phyloP scores from a whole-genome alignment of 2,888 invertebrate species.

The Silvanus unidentatus region DNA sequence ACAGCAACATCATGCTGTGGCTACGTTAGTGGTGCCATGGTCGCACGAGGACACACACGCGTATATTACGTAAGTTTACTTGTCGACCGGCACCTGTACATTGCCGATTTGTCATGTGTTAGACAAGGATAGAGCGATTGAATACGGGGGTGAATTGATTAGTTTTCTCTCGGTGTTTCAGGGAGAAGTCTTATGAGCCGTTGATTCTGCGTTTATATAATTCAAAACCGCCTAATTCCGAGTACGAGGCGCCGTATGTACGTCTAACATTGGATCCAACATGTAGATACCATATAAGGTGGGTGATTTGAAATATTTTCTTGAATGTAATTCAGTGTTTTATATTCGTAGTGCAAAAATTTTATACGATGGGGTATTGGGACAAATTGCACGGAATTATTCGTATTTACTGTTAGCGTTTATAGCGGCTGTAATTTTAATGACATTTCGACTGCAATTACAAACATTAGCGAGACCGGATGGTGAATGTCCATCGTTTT shows the following conservation, averaged over 20 bases:
- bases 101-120: no score
- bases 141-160: no score
- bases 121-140: no score
- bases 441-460: slow-evolving; percentile 55
- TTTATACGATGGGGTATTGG: slow-evolving; percentile 55
- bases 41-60: slow-evolving; percentile 55
- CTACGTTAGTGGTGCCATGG: slow-evolving; percentile 62
- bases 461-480: slow-evolving; percentile 34
- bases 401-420: slow-evolving; percentile 60
- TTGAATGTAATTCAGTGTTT: not conserved
- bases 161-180: no score
- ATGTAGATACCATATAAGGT: slow-evolving; percentile 66
- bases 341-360: slow-evolving; percentile 49
- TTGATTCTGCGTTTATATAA: slow-evolving; percentile 42
- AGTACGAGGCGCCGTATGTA: slow-evolving; percentile 47
- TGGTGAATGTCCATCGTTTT: slow-evolving; percentile 50
- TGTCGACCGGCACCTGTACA: no score
- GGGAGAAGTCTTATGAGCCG: no score
- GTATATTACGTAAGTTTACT: slow-evolving; percentile 53
- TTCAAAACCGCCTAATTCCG: slow-evolving; percentile 45
- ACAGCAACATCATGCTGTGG: slow-evolving; percentile 53
- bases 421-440: slow-evolving; percentile 57
- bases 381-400: slow-evolving; percentile 63
- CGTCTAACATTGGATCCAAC: slow-evolving; percentile 62
- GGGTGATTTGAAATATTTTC: slow-evolving; percentile 22